Conservation (phyloP, 2,113 vertebrate genomes). For the Lepus timidus region DNA sequence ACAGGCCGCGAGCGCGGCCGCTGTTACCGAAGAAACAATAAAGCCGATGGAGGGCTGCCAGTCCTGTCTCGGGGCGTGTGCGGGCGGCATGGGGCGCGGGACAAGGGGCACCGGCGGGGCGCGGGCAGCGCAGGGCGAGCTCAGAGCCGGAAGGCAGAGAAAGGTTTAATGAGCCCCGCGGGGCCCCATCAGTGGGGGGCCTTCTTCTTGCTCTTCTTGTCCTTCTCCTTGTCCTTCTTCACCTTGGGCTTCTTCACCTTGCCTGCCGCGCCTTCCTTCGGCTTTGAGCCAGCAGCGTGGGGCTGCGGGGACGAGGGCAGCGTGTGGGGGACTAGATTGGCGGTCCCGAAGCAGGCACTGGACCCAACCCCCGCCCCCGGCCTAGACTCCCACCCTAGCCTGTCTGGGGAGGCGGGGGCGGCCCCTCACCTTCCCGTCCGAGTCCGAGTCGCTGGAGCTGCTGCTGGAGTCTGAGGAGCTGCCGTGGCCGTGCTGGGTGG, state of each 20-base stretch:
- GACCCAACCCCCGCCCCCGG: rapidly evolving
- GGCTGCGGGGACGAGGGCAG: background rate
- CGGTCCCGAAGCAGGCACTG: too few relatives aligned
- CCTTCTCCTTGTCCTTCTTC: slow-evolving; percentile 57
- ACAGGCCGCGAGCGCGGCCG: background rate
- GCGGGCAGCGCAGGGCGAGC: background rate
- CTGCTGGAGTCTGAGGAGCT: slow-evolving; percentile 73
- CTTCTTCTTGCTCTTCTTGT: background rate
- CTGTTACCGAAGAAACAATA: slow-evolving; percentile 71
- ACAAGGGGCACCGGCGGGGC: background rate
- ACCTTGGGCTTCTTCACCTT: slow-evolving; percentile 77
- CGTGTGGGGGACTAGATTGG: background rate
- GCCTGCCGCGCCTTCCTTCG: background rate
- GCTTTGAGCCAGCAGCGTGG: background rate
- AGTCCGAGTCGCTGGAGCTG: slow-evolving; percentile 72
- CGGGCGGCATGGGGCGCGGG: background rate
- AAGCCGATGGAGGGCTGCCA: slow-evolving; percentile 34
- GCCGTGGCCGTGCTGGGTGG: background rate
- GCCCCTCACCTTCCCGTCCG: slow-evolving; percentile 58
- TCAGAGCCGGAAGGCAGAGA: background rate
- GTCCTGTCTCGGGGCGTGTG: background rate
- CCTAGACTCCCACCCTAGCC: background rate
- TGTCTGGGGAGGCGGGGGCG: too few relatives aligned
- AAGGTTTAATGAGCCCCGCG: slow-evolving; percentile 31
- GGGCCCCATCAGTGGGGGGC: background rate